Evolutionary conservation across 2,888 invertebrate species (phyloP).

Genomic region (Oscheius onirici): DNA sequence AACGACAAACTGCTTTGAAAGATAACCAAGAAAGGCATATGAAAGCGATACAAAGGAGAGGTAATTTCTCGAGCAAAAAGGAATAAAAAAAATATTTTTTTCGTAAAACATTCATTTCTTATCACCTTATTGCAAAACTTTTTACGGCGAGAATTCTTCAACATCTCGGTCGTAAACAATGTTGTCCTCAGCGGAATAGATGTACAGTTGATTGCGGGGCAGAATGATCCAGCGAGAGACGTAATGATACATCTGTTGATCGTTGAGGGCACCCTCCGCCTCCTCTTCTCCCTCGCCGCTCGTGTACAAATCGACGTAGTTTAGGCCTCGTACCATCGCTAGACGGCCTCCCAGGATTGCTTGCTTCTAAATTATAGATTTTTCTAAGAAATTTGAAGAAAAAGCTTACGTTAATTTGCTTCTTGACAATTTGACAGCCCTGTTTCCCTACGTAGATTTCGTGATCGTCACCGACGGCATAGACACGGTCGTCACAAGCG

Average conservation of each 20-base stretch:
- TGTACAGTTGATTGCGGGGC: constrained; percentile 5
- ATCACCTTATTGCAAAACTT: too few relatives aligned
- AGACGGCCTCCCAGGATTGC: constrained; percentile 32
- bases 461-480: constrained; percentile 48
- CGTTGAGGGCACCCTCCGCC: neutral
- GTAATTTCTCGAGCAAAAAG: too few relatives aligned
- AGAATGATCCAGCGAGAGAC: constrained; percentile 9
- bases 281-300: constrained; percentile 36
- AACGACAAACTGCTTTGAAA: too few relatives aligned
- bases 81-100: too few relatives aligned
- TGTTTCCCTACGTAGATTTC: constrained; percentile 40
- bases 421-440: constrained; percentile 33
- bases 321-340: constrained; percentile 33
- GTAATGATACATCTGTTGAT: constrained; percentile 8
- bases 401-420: constrained; percentile 24
- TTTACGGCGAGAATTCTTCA: neutral
- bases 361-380: constrained; percentile 27
- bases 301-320: constrained; percentile 46
- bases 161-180: neutral
- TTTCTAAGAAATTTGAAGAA: neutral
- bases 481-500: constrained; percentile 39
- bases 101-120: too few relatives aligned
- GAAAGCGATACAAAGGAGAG: too few relatives aligned
- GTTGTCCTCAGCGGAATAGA: constrained; percentile 8
- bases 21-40: too few relatives aligned